Percentiles rank a stretch among this genome's conserved stretches.
Conservation (phyloP, 2,888 invertebrate species). For the Pandemis corylana region DNA sequence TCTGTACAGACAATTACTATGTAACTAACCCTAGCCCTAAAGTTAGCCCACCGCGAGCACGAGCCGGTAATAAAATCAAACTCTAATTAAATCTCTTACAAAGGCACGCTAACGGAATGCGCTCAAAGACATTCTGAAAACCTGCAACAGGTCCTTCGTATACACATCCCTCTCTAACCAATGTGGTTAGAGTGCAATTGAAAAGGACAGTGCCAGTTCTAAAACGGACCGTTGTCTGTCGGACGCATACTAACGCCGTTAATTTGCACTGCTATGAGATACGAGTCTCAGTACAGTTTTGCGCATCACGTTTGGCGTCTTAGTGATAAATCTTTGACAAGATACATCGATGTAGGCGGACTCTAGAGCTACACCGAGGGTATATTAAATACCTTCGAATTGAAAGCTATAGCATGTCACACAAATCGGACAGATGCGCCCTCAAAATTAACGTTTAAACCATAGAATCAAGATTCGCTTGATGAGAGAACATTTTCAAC, state of each 20-base stretch:
- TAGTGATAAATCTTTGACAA: no score
- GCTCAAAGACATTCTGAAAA: conserved; percentile 20
- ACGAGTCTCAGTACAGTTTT: not conserved
- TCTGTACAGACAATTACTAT: no score
- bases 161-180: conserved; percentile 16
- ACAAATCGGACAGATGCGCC: no score
- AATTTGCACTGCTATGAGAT: conserved; percentile 7
- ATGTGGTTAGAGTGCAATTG: not conserved
- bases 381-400: no score
- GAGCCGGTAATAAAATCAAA: not conserved
- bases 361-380: no score
- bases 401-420: no score
- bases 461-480: no score
- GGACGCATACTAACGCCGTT: conserved; percentile 21
- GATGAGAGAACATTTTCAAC: no score
- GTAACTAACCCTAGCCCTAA: not conserved
- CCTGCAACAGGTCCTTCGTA: not conserved
- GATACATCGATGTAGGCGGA: no score
- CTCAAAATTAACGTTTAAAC: no score
- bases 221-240: conserved; percentile 13
- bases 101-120: conserved; percentile 13
- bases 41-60: not conserved
- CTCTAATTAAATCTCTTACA: conserved; percentile 2
- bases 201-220: conserved; percentile 23
- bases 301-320: not conserved